Percentiles rank a stretch among this genome's conserved stretches.
These are phyloP conservation scores for Brachyhypopomus gauderio DNA, from an alignment of 2,113 vertebrate genomes.

Conservation along the genomic window DNA sequence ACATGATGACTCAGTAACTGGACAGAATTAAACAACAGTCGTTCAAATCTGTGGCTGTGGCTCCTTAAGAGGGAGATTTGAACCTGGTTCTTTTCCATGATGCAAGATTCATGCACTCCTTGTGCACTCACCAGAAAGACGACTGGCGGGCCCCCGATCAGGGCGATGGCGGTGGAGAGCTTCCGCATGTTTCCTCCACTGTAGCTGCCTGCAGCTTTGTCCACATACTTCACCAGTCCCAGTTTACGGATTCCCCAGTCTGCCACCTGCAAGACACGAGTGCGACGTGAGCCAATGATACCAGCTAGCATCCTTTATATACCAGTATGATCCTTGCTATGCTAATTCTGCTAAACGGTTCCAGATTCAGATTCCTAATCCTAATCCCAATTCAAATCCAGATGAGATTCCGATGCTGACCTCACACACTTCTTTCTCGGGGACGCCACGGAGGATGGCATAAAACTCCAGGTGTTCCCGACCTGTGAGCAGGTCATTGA, in stretches of 20 bases:
- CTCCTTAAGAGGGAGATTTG: too few species aligned
- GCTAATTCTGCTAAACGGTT: too few species aligned
- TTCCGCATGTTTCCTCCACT: conserved; percentile 97
- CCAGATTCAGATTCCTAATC: too few species aligned
- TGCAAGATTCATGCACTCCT: background rate
- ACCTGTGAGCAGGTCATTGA: conserved; percentile 93
- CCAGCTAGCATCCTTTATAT: background rate
- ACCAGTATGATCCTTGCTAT: too few species aligned
- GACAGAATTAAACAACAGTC: too few species aligned
- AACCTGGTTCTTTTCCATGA: too few species aligned
- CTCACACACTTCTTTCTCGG: conserved; percentile 97
- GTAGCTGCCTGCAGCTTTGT: conserved; percentile 92
- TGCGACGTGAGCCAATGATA: background rate
- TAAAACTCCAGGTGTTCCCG: conserved; percentile 97
- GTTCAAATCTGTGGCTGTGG: too few species aligned
- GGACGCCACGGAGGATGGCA: conserved; percentile 92
- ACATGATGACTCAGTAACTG: too few species aligned
- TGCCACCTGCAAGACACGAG: conserved; percentile 79
- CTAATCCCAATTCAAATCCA: too few species aligned
- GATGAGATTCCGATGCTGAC: conserved; percentile 64
- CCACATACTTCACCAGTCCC: conserved; percentile 91
- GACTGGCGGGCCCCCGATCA: conserved; percentile 94
- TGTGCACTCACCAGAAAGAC: conserved; percentile 93
- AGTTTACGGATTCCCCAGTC: conserved; percentile 96
- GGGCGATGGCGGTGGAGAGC: conserved; percentile 93